Base-by-base conservation (phyloP, 30 jellyfish, hydroid and myxozoan genomes). In the Hydractinia echinata region DNA sequence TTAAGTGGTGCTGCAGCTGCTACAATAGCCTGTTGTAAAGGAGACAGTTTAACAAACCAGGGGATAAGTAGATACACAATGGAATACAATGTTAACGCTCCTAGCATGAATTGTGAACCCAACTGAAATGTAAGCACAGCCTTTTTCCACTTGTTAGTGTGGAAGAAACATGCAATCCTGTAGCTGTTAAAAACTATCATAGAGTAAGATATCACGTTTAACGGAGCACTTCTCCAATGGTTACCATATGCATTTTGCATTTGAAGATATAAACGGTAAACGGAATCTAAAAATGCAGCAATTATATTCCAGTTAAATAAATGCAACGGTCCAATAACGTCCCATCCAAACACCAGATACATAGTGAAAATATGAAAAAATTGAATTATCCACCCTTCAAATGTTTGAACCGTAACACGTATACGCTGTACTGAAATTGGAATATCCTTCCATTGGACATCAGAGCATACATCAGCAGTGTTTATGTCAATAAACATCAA, bases 201-300 rank as follows among this genome's bases (percentile, higher is more conserved):
- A 71, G n/a, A 8, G 10, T 0, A 6, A 52, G 10, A 71, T 6
- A 71, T 48, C 18, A 50, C 52, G 81, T 71, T 71, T 30, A 71
- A 50, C 10, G 81, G 81, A 14, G 8, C n/a, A 30, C 55, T 71
- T n/a, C 44, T 8, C 60, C 60, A 50, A 8, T 54, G 52, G 18
- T 14, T 19, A 71, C 60, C 66, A 58, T 71, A 71, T n/a, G 50
- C 81, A 71, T 71, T 58, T 19, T 71, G 50, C 39, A 71, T 58
- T 19, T 71, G 81, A 0, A 71, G 50, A 52, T 19, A 71, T 9
- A 71, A 50, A 48, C 81, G 44, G 50, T 71, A 71, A 8, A 71
- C 81, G 30, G 81, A 9, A 71, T 71, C 81, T 8, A 71, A 20
- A 58, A 71, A 71, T 8, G 81, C 81, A 19, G 81, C 81, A 8